Conservation (phyloP, 2,888 invertebrate genomes). For the Liodrosophila aerea region DNA sequence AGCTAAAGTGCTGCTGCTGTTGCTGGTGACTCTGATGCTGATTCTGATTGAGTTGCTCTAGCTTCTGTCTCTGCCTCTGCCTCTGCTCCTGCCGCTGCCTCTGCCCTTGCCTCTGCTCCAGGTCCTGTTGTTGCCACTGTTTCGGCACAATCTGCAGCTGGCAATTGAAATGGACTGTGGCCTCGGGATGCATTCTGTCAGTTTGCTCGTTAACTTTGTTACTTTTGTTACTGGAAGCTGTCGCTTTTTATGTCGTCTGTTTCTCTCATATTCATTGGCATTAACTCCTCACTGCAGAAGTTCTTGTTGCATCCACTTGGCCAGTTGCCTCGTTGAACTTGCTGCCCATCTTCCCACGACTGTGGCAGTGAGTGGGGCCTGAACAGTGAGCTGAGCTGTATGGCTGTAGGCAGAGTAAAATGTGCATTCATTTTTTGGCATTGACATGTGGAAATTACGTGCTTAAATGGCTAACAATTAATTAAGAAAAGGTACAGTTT, state of each 20-base stretch:
- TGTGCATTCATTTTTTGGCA: constrained; percentile 14
- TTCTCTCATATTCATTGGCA: constrained; percentile 46
- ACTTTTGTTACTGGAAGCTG: constrained; percentile 37
- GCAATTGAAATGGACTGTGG: constrained; percentile 56
- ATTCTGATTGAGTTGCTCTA: neutral
- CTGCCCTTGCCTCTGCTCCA: neutral
- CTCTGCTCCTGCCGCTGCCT: neutral
- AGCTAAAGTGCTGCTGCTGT: constrained; percentile 11
- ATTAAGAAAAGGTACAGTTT: too few relatives aligned
- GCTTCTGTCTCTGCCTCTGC: neutral
- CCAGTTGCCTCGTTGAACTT: constrained; percentile 16
- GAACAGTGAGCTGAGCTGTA: neutral
- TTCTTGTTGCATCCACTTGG: constrained; percentile 22
- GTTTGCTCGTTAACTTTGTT: constrained; percentile 15
- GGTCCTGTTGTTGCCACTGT: constrained; percentile 31
- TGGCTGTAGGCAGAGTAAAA: constrained; percentile 26
- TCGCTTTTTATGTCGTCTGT: constrained; percentile 41
- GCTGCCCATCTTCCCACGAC: constrained; percentile 31
- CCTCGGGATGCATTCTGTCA: constrained; percentile 67
- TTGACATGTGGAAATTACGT: neutral
- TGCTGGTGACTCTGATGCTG: constrained; percentile 3
- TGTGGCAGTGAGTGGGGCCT: constrained; percentile 1
- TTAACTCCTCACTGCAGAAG: constrained; percentile 37
- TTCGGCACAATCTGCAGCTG: constrained; percentile 3
- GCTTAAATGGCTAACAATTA: neutral